Base-by-base conservation (phyloP, 2,113 vertebrate species). In the Oxygymnocypris stewartii region DNA sequence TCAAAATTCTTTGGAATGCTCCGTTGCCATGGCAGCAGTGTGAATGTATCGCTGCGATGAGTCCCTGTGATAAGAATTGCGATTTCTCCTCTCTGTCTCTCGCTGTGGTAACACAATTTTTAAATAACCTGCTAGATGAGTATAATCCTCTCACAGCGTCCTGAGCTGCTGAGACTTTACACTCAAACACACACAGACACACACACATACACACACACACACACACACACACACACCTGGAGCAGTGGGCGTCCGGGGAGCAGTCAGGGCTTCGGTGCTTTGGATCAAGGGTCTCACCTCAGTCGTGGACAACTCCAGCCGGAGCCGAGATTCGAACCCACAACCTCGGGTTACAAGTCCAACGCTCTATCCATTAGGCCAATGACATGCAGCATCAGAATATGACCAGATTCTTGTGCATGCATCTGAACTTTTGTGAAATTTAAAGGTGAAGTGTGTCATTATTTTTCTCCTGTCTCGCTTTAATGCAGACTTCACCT, bases 21-120 rank as follows among this genome's bases (percentile, higher is more conserved):
- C 92, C 89, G 95, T 95, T 95, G 93, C 94, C 93, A 95, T 95
- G 94, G 94, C 86, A 95, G 92, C 94, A 92, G 92, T 90, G 92
- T 93, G 92, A 94, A 94, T 91, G 89, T 94, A 92, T 91, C 84
- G 87, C 90, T 80, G 88, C 89, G 88, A 90, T 92, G 87, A 89
- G 90, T 91, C 87, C 83, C 81, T 91, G 82, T 93, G 92, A 93
- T 91, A 90, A 88, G 71, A 88, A 85, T 90, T 90, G 86, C 86
- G 84, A 80, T 90, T 90, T 91, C 87, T 75, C 78, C 75, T 92
- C 63, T 88, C 35, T 79, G 85, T 71, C 61, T 89, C 63, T 88
- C 89, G 88, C 49, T 25, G 85, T 80, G 67, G 35, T 37, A 74
- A 84, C 35, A 57, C 67, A 54, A 42, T 57, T 40, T 74, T 59